phyloP scores from a whole-genome alignment of 2,888 invertebrate species.

The Trachelus iudaicus region DNA sequence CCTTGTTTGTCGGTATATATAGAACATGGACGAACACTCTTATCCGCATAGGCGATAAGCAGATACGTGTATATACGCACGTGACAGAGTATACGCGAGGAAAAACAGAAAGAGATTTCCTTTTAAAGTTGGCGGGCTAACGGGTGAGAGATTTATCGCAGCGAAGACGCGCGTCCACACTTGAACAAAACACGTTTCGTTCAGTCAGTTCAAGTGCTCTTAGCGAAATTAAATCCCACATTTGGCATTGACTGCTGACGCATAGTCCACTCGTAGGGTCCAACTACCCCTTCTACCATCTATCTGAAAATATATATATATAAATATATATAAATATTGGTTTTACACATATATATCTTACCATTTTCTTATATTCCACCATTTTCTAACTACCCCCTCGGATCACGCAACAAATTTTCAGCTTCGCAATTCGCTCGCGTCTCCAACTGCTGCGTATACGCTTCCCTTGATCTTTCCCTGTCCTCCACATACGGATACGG shows the following conservation, averaged over 20 bases:
- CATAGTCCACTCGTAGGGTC: background rate
- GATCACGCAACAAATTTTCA: background rate
- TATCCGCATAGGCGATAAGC: background rate
- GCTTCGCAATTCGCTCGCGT: background rate
- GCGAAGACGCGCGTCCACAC: background rate
- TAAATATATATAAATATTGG: no score
- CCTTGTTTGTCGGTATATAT: background rate
- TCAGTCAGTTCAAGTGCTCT: constrained; percentile 32
- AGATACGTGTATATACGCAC: background rate
- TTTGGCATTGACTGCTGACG: constrained; percentile 9
- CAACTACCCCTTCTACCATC: background rate
- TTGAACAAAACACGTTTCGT: background rate
- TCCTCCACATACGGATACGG: background rate
- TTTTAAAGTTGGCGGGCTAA: constrained; percentile 31
- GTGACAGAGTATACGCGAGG: background rate
- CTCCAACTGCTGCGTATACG: background rate
- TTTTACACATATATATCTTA: no score
- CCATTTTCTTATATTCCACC: background rate
- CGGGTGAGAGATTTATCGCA: constrained; percentile 33
- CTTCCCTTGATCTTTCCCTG: background rate
- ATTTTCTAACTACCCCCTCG: background rate
- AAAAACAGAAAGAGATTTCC: background rate
- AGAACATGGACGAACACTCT: background rate
- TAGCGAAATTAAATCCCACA: constrained; percentile 41
- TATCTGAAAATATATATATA: no score